Conservation (phyloP, 2,797 vertebrate genomes). For the Urophycis tenuis region DNA sequence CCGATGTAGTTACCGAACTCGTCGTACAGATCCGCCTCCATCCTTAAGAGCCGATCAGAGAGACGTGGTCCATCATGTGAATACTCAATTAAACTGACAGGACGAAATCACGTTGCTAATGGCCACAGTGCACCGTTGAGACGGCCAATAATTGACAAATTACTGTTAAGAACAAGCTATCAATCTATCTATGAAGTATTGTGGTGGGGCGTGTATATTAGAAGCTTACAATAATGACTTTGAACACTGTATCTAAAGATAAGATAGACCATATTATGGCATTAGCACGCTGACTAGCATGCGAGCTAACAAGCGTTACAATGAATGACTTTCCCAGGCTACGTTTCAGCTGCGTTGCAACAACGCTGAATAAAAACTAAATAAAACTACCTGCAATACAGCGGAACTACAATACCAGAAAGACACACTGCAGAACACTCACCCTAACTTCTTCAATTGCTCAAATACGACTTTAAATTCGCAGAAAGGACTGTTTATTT, state of each 20-base stretch:
- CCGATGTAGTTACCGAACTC: constrained; percentile 98
- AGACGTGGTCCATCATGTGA: background rate
- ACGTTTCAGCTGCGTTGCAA: constrained; percentile 52
- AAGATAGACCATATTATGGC: background rate
- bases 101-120: background rate
- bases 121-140: background rate
- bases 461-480: background rate
- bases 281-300: constrained; percentile 15
- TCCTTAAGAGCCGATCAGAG: constrained; percentile 38
- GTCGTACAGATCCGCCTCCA: constrained; percentile 96
- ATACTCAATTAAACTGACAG: background rate
- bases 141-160: background rate
- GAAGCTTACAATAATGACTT: background rate
- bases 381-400: background rate
- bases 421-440: background rate
- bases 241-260: background rate
- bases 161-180: background rate
- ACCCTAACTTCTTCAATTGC: constrained; percentile 31
- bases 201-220: background rate
- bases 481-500: background rate
- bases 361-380: background rate
- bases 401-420: background rate
- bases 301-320: constrained; percentile 43
- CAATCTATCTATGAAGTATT: background rate
- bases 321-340: constrained; percentile 44